These are phyloP conservation scores for Aphaenogaster ashmeadi DNA, from an alignment of 1,140 invertebrate species.

Conservation along the genomic window DNA sequence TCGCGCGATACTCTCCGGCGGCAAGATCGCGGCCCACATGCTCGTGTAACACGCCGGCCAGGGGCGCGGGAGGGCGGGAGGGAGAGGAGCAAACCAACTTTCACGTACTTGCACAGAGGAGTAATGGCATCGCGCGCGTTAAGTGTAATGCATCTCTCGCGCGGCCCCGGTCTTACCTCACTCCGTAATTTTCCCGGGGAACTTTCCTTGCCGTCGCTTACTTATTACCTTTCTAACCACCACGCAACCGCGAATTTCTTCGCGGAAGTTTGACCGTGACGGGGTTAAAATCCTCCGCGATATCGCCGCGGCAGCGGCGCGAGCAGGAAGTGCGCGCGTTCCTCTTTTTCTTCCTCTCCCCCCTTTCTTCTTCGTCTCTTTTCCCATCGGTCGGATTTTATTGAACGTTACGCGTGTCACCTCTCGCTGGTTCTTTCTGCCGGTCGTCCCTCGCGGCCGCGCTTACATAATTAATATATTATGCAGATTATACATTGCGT, in stretches of 20 bases:
- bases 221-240: conserved; percentile 77
- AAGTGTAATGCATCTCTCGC: conserved; percentile 76
- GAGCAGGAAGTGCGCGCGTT: conserved; percentile 32
- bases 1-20: conserved; percentile 27
- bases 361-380: not conserved
- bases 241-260: conserved; percentile 74
- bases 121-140: conserved; percentile 74
- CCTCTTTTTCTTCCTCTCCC: not conserved
- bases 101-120: conserved; percentile 72
- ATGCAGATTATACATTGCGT: conserved; percentile 39
- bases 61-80: not conserved
- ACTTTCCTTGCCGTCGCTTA: conserved; percentile 76
- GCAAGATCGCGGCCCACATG: conserved; percentile 51
- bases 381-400: conserved; percentile 8
- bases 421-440: too few relatives aligned
- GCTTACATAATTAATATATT: conserved; percentile 53
- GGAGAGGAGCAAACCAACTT: conserved; percentile 71
- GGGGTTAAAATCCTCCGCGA: conserved; percentile 54
- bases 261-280: conserved; percentile 80
- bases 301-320: conserved; percentile 5
- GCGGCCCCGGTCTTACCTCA: conserved; percentile 78
- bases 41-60: conserved; percentile 21
- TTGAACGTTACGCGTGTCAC: conserved; percentile 38
- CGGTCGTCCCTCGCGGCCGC: not conserved
- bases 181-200: conserved; percentile 66